Conservation (phyloP, 2,113 vertebrate genomes). For the Neodon shergylaensis region DNA sequence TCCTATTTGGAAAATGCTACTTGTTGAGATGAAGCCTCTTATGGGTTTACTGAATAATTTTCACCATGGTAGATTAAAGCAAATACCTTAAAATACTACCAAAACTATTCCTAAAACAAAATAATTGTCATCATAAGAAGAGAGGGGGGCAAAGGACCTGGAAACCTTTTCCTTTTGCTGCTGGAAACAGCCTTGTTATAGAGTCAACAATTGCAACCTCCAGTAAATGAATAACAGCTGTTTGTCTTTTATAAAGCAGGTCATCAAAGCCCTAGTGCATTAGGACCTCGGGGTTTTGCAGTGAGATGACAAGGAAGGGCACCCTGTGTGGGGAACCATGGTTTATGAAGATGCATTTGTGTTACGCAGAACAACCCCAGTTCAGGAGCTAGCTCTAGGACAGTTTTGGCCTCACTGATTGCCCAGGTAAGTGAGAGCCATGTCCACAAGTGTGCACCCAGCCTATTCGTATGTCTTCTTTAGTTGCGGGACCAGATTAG, state of each 20-base stretch:
- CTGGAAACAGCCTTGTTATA: conserved; percentile 12
- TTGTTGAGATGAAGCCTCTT: conserved; percentile 30
- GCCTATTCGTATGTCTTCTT: rapidly evolving
- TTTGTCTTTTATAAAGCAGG: not conserved
- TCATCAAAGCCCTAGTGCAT: not conserved
- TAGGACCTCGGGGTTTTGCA: not conserved
- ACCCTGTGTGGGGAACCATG: not conserved
- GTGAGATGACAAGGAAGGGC: not conserved
- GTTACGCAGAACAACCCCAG: not conserved
- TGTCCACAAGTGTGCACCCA: rapidly evolving
- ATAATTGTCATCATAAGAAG: not conserved
- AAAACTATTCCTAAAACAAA: conserved; percentile 43
- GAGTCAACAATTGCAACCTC: not conserved
- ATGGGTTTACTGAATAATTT: conserved; percentile 44
- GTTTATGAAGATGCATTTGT: not conserved
- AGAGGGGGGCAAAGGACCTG: not conserved
- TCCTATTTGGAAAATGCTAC: conserved; percentile 56
- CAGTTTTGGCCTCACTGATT: rapidly evolving
- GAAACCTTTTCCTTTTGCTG: conserved; percentile 4
- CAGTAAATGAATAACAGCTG: not conserved
- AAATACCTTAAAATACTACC: conserved; percentile 34
- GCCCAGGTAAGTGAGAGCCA: not conserved
- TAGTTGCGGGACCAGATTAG: not conserved
- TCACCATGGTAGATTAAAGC: conserved; percentile 32
- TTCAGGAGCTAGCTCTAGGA: rapidly evolving